phyloP scores from a whole-genome alignment of 2,113 vertebrate genomes.

The Mus musculus region GRCm39 chr2:66351501-66352000 shows the following conservation, averaged over 20 bases:
- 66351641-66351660: background rate
- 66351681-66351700: background rate
- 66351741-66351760: constrained; percentile 8
- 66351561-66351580: background rate
- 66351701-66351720: background rate
- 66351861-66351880: constrained; percentile 82
- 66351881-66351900: constrained; percentile 75
- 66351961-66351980: constrained; percentile 83
- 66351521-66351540: background rate
- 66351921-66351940: constrained; percentile 62
- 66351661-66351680: background rate
- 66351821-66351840: constrained; percentile 51
- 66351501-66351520: constrained; percentile 37
- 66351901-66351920: constrained; percentile 75
- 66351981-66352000: constrained; percentile 72
- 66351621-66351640: background rate
- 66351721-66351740: constrained; percentile 29
- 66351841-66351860: constrained; percentile 66
- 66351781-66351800: constrained; percentile 43
- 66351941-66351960: constrained; percentile 68
- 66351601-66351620: background rate
- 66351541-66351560: constrained; percentile 15
- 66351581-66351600: constrained; percentile 29
- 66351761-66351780: constrained; percentile 27
- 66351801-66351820: constrained; percentile 56